phyloP scores from a whole-genome alignment of 2,888 invertebrate species.

The Ptychoptera contaminata region DNA sequence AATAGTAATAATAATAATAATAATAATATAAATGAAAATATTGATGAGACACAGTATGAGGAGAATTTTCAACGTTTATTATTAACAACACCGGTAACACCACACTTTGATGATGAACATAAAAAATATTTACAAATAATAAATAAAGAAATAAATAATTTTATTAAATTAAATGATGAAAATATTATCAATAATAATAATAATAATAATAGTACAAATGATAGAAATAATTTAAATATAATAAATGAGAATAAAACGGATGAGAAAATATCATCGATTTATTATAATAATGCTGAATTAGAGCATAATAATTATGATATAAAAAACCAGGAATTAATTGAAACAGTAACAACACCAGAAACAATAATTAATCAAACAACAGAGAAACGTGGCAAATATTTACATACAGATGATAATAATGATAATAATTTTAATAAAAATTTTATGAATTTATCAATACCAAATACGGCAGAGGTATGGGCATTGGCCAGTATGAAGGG shows the following conservation, averaged over 20 bases:
- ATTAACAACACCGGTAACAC: slow-evolving; percentile 4
- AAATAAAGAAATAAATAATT: not conserved
- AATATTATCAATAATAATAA: not conserved
- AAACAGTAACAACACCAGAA: slow-evolving; percentile 8
- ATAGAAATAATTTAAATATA: not conserved
- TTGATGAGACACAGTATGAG: not conserved
- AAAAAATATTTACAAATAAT: slow-evolving; percentile 2
- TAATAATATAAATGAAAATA: no score
- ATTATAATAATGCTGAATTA: not conserved
- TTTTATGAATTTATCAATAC: slow-evolving; percentile 21
- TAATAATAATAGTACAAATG: not conserved
- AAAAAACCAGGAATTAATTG: slow-evolving; percentile 5
- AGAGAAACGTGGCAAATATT: slow-evolving; percentile 24
- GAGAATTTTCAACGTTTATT: slow-evolving; percentile 1
- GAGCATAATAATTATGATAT: not conserved
- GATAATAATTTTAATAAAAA: slow-evolving; percentile 14
- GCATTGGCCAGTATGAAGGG: slow-evolving; percentile 23
- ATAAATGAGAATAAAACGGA: not conserved
- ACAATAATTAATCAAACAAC: slow-evolving; percentile 11
- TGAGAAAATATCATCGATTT: not conserved
- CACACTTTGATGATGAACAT: slow-evolving; percentile 4
- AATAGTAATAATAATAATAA: no score
- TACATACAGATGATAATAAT: slow-evolving; percentile 10
- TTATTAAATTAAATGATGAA: not conserved
- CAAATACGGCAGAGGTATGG: slow-evolving; percentile 25